A percentile compares a stretch with the other conserved stretches of the same genome.
Evolutionary conservation across 2,797 vertebrate genomes (phyloP).

Genomic region (Rhynchotus rufescens): DNA sequence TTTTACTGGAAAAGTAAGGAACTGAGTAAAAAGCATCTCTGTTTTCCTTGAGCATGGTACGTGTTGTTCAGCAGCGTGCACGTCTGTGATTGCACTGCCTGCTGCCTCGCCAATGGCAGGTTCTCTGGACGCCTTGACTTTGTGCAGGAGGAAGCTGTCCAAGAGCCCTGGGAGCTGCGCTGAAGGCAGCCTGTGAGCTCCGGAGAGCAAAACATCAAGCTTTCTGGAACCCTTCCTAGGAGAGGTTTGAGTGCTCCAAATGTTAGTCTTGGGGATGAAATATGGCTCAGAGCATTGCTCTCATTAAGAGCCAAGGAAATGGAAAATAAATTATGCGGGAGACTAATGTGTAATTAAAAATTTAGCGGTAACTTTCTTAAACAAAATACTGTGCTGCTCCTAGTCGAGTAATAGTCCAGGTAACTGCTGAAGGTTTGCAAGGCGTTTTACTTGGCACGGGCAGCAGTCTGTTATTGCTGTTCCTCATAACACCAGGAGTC

Average conservation of each 20-base stretch:
- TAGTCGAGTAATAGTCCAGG: background rate
- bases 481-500: background rate
- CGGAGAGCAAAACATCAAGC: constrained; percentile 23
- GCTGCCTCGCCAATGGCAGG: constrained; percentile 39
- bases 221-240: constrained; percentile 21
- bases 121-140: constrained; percentile 9
- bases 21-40: background rate
- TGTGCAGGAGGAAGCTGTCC: constrained; percentile 21
- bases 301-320: background rate
- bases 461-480: background rate
- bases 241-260: background rate
- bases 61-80: constrained; percentile 9
- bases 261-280: background rate
- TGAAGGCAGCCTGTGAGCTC: constrained; percentile 4
- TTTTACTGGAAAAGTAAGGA: background rate
- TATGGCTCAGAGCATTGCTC: constrained; percentile 1
- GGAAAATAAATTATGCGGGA: constrained; percentile 7
- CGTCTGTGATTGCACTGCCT: constrained; percentile 30
- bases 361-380: background rate
- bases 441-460: constrained; percentile 13
- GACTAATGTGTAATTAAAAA: constrained; percentile 20
- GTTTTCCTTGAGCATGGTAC: background rate
- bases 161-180: constrained; percentile 1
- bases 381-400: background rate
- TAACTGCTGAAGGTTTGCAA: background rate